A percentile compares a stretch with the other conserved stretches of the same genome.
Conservation (phyloP, 2,888 invertebrate genomes). For the Lycia hirtaria region DNA sequence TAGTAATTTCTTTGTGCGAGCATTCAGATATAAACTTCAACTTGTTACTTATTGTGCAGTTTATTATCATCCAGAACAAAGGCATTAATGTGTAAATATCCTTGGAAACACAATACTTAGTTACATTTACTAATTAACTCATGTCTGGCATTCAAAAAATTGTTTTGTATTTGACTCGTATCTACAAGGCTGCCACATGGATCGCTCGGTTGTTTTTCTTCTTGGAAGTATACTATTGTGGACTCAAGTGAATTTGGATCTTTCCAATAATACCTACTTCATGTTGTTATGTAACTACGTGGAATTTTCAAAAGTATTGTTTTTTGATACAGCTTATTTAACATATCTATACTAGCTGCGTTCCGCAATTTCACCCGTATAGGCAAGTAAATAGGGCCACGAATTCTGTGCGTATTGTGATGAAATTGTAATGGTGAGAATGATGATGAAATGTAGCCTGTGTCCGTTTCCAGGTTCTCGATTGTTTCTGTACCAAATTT, state of each 20-base stretch:
- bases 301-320: no score
- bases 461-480: no score
- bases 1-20: conserved; percentile 7
- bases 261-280: no score
- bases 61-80: conserved; percentile 19
- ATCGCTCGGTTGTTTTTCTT: not conserved
- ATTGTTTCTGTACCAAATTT: no score
- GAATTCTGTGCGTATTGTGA: no score
- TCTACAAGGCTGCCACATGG: not conserved
- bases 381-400: no score
- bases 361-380: no score
- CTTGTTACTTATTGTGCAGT: conserved; percentile 11
- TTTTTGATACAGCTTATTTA: no score
- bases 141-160: conserved; percentile 15
- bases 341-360: no score
- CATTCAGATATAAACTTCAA: conserved; percentile 6
- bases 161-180: conserved; percentile 1
- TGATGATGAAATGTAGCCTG: no score
- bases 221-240: not conserved
- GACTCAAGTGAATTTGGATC: not conserved
- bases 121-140: conserved; percentile 10
- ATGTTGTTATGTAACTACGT: no score
- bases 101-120: conserved; percentile 20
- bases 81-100: conserved; percentile 5
- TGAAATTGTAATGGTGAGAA: no score